These are phyloP conservation scores for Anhinga anhinga DNA, from an alignment of 2,113 vertebrate species.

Conservation along the genomic window DNA sequence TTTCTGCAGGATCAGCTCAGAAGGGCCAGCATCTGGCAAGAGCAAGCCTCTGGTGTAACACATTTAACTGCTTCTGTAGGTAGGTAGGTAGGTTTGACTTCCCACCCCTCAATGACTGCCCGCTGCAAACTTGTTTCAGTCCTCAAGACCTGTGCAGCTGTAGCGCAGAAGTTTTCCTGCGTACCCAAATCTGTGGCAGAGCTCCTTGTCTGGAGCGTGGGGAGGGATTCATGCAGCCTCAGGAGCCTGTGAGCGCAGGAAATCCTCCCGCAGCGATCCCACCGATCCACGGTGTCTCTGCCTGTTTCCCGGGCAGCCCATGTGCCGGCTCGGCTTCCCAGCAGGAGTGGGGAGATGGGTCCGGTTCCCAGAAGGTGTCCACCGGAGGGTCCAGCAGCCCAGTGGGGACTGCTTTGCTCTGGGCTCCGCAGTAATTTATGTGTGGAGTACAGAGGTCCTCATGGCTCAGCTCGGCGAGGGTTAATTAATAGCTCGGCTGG, in stretches of 20 bases:
- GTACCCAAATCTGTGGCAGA: background rate
- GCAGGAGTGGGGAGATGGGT: background rate
- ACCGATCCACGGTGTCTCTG: background rate
- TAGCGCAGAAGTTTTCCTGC: background rate
- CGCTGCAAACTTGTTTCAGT: background rate
- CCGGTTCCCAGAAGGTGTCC: background rate
- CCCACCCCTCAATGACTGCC: background rate
- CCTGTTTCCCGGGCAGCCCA: background rate
- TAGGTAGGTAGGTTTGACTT: background rate
- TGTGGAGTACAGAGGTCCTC: background rate
- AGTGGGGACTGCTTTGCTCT: fast-evolving
- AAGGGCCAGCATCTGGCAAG: background rate
- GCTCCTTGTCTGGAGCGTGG: background rate
- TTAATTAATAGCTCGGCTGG: background rate
- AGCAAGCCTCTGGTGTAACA: background rate
- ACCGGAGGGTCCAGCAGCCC: background rate
- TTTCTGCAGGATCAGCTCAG: background rate
- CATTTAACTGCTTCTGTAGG: background rate
- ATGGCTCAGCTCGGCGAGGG: background rate
- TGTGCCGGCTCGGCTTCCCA: fast-evolving
- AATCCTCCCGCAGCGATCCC: background rate
- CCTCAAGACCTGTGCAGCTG: background rate
- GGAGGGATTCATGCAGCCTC: background rate
- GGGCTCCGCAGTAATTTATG: background rate
- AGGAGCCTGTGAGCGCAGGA: background rate